Evolutionary conservation across 2,113 vertebrate genomes (phyloP), one percentile per base, ranked within the genome.

Genomic region (Megatriorchis doriae): DNA sequence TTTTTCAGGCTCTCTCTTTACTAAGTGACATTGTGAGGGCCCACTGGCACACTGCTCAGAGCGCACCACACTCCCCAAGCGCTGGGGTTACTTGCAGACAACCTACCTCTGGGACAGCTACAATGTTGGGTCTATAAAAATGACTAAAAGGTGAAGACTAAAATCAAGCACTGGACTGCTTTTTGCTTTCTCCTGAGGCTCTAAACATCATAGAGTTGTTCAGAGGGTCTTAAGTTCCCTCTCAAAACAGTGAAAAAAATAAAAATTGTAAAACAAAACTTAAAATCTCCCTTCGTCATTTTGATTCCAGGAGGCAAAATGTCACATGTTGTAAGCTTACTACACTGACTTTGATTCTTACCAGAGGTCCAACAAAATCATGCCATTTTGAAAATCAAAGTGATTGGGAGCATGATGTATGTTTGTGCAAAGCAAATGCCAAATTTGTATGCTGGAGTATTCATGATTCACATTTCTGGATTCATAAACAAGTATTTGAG

Each of bases 181-280:
- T 92, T 78, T 27, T 45, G 8, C 22, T 55, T 78, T 84, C 31
- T 91, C n/a, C 18, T 5, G 8, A 70, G 40, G 38, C 22, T 71
- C 20, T 81, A 68, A 88, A 79, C 67, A 34, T 90, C 36, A 43
- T 3, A 32, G 50, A 70, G 29, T 9, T 23, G 77, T 68, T 86
- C 42, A 42, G 67, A 40, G 45, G 9, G 21, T 93, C 50, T 79
- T 71, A 65, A 80, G 10, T 56, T 72, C 53, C 36, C 19, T 13
- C 36, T 18, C 1, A 0, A 93, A 75, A 27, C 1, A 5, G 7
- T 2, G 11, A 0, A 1, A 1, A 1, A 2, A 31, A 23, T 7
- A n/a, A 29, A 7, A 36, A 22, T 36, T 31, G 11, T 34, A 56
- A 56, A 85, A 22, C 4, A 36, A 77, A 92, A 25, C 48, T 47